phyloP scores from a whole-genome alignment of 1,140 invertebrate genomes.

The Brachionus paranguensis region DNA sequence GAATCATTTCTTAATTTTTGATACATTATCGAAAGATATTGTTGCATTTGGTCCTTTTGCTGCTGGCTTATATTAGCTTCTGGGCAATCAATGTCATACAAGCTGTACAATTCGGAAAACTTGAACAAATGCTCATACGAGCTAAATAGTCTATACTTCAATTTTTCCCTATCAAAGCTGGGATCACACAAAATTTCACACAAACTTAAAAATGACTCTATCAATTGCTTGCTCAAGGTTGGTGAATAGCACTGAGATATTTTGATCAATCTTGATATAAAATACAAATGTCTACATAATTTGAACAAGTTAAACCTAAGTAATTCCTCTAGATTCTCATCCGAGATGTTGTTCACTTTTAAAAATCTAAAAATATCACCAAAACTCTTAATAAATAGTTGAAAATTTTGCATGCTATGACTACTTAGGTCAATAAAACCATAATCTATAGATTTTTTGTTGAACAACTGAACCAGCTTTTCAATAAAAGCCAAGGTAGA shows the following conservation, averaged over 20 bases:
- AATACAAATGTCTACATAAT: background rate
- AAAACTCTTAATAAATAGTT: background rate
- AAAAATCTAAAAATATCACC: background rate
- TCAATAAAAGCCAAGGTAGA: background rate
- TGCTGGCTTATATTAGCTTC: background rate
- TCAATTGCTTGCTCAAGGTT: background rate
- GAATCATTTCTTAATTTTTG: background rate
- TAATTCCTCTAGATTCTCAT: background rate
- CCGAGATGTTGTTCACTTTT: background rate
- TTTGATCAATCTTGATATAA: background rate
- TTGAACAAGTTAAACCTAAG: background rate
- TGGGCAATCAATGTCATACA: constrained; percentile 10
- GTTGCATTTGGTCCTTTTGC: background rate
- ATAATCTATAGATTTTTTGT: background rate
- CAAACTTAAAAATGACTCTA: background rate
- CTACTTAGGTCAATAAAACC: background rate
- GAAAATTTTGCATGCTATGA: background rate
- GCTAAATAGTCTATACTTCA: background rate
- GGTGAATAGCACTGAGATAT: constrained; percentile 11
- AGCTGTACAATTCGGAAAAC: background rate
- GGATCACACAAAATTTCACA: background rate
- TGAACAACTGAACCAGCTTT: background rate
- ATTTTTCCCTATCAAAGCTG: background rate
- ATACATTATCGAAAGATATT: background rate
- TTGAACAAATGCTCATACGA: background rate